phyloP scores from a whole-genome alignment of 2,888 invertebrate genomes.

The Ophonus ardosiacus region DNA sequence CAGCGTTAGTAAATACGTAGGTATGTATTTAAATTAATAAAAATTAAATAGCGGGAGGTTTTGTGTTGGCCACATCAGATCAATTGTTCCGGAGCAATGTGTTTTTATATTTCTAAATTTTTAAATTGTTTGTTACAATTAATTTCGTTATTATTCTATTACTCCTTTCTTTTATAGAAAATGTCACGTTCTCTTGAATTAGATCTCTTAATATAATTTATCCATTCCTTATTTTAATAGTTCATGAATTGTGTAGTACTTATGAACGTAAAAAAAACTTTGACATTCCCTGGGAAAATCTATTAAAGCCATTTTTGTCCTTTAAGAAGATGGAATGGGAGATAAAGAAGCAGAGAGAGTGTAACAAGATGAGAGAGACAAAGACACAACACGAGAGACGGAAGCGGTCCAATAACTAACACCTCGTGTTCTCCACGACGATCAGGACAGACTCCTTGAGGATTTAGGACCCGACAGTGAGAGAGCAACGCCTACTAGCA shows the following conservation, averaged over 20 bases:
- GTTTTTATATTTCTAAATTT: too few relatives aligned
- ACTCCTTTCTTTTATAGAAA: too few relatives aligned
- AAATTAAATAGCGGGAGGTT: too few relatives aligned
- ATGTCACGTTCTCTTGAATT: too few relatives aligned
- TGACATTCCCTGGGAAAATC: conserved; percentile 33
- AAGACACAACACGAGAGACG: conserved; percentile 11
- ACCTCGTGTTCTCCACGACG: conserved; percentile 31
- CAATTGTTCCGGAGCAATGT: too few relatives aligned
- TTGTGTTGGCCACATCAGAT: too few relatives aligned
- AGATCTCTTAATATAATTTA: too few relatives aligned
- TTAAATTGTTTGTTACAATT: too few relatives aligned
- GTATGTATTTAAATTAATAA: too few relatives aligned
- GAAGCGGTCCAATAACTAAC: conserved; percentile 46
- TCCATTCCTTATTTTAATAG: too few relatives aligned
- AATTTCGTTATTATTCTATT: too few relatives aligned
- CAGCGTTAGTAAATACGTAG: too few relatives aligned
- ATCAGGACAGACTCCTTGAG: conserved; percentile 3
- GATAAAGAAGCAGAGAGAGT: conserved; percentile 7
- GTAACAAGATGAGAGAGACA: conserved; percentile 33
- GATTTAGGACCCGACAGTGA: neutral
- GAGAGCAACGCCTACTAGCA: neutral
- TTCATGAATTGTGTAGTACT: neutral
- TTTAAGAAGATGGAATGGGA: neutral
- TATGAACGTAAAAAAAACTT: conserved; percentile 9
- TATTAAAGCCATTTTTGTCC: conserved; percentile 48